phyloP scores from a whole-genome alignment of 2,113 vertebrate species.

The Notarius lentiginosus region DNA sequence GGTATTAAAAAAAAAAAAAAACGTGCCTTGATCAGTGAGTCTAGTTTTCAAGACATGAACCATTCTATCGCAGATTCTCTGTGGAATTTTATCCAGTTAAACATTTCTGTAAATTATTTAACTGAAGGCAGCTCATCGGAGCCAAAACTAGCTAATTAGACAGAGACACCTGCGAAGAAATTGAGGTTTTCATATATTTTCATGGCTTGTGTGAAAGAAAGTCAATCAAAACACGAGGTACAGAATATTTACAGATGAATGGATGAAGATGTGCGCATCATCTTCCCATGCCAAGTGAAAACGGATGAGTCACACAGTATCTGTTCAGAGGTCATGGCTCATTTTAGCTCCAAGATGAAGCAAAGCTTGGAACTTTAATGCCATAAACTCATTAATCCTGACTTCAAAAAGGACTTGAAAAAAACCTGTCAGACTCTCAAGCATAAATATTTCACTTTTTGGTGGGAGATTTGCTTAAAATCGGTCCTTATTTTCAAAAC shows the following conservation, averaged over 20 bases:
- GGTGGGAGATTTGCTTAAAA: background rate
- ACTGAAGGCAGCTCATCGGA: background rate
- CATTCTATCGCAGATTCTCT: background rate
- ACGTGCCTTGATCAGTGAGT: background rate
- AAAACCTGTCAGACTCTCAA: background rate
- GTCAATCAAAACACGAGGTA: background rate
- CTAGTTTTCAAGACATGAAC: background rate
- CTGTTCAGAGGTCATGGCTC: background rate
- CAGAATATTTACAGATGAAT: background rate
- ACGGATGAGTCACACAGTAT: background rate
- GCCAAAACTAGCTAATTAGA: background rate
- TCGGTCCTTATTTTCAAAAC: background rate
- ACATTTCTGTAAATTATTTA: background rate
- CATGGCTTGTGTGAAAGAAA: background rate
- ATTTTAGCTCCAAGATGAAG: background rate
- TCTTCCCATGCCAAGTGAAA: background rate
- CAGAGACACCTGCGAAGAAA: background rate
- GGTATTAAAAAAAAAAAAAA: background rate
- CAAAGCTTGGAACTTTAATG: background rate
- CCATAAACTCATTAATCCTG: background rate
- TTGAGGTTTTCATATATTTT: background rate
- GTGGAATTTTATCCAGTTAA: background rate
- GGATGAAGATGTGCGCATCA: background rate
- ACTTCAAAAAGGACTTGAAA: background rate
- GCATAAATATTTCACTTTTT: background rate